Evolutionary conservation across 2,888 invertebrate genomes (phyloP).

Genomic region (Pammene aurita): DNA sequence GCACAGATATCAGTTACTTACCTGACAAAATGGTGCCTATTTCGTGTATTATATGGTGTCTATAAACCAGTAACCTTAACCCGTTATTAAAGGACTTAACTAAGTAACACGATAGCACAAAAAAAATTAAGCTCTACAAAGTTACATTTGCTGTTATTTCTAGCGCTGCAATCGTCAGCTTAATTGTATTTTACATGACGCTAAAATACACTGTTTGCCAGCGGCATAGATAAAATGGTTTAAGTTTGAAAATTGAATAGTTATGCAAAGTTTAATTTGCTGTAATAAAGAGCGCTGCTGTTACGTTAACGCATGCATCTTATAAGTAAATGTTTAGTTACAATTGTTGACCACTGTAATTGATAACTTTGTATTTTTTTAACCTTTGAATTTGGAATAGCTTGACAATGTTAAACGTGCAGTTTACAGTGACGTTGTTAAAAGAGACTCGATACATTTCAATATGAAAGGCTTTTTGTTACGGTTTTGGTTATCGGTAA

Average conservation of each 20-base stretch:
- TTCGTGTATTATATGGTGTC: slow-evolving; percentile 6
- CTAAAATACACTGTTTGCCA: not conserved
- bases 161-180: not conserved
- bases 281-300: not conserved
- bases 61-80: slow-evolving; percentile 16
- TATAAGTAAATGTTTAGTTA: not conserved
- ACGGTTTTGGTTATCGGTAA: slow-evolving; percentile 2
- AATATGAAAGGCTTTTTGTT: not conserved
- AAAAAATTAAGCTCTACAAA: slow-evolving; percentile 16
- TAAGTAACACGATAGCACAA: slow-evolving; percentile 21
- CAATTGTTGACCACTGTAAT: not conserved
- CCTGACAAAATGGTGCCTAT: not conserved
- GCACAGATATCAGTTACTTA: not conserved
- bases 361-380: not conserved
- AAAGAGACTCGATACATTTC: not conserved
- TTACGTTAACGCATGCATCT: not conserved
- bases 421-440: not conserved
- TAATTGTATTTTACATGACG: not conserved
- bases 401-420: not conserved
- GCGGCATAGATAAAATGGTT: not conserved
- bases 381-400: slow-evolving; percentile 13
- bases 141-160: slow-evolving; percentile 3
- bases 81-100: slow-evolving; percentile 13
- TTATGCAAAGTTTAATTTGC: not conserved
- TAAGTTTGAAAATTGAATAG: slow-evolving; percentile 13